A percentile compares a stretch with the other conserved stretches of the same genome.
phyloP scores from a whole-genome alignment of 1,140 invertebrate genomes.

The Dolichoris vasculosae region DNA sequence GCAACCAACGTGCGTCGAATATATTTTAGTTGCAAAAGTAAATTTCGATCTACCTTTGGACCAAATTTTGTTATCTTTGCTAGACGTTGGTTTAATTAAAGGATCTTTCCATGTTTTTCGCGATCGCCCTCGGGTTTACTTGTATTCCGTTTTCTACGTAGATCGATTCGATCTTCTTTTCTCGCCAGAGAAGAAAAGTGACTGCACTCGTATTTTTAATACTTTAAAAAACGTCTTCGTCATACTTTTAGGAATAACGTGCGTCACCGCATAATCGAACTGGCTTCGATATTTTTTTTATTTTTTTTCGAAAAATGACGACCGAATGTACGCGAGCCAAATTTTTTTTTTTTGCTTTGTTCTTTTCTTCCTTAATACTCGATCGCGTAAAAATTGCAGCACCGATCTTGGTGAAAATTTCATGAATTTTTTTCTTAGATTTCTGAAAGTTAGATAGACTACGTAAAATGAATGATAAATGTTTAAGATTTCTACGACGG shows the following conservation, averaged over 20 bases:
- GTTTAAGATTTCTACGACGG: neutral
- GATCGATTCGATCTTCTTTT: no score
- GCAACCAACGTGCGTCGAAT: slow-evolving; percentile 11
- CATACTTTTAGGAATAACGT: neutral
- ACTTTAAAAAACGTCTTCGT: neutral
- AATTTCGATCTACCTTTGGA: neutral
- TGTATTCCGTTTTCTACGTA: no score
- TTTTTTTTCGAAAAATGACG: neutral
- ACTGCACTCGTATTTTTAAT: neutral
- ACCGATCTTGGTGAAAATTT: no score
- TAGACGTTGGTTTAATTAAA: slow-evolving; percentile 16
- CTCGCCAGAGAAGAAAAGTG: neutral
- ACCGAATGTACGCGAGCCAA: neutral
- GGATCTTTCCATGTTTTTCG: neutral
- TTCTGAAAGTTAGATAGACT: no score
- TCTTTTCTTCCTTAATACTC: neutral
- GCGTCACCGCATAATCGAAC: neutral
- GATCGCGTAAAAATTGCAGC: neutral
- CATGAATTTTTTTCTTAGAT: no score
- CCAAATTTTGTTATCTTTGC: neutral
- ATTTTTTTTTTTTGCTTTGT: neutral
- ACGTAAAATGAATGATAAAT: neutral
- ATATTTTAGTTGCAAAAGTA: neutral
- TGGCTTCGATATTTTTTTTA: neutral
- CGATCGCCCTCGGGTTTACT: neutral